A percentile compares a stretch with the other conserved stretches of the same genome.
phyloP scores from a whole-genome alignment of 2,797 vertebrate genomes.

The Crocidura indochinensis region DNA sequence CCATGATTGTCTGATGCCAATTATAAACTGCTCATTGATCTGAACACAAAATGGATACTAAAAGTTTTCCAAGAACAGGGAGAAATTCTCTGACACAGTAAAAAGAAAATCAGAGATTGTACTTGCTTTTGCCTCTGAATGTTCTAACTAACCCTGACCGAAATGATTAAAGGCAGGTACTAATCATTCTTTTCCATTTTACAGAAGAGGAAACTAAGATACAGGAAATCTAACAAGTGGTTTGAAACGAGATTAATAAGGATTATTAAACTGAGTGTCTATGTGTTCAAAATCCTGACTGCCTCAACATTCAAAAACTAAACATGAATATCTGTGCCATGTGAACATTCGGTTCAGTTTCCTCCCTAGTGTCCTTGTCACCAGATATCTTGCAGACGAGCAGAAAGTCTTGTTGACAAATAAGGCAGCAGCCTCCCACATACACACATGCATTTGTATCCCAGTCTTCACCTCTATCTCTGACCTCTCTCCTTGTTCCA shows the following conservation, averaged over 20 bases:
- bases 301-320: background rate
- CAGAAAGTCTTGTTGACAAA: background rate
- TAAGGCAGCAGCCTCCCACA: rapidly evolving
- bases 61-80: background rate
- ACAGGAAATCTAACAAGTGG: conserved; percentile 12
- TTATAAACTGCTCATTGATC: background rate
- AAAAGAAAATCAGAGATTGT: background rate
- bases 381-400: background rate
- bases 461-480: conserved; percentile 4
- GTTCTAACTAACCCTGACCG: background rate
- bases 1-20: background rate
- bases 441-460: background rate
- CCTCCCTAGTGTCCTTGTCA: background rate
- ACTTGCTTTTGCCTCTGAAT: background rate
- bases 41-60: background rate
- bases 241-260: conserved; percentile 33
- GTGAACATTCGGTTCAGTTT: background rate
- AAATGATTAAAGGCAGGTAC: background rate
- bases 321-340: background rate
- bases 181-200: background rate
- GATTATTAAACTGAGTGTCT: background rate
- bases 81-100: rapidly evolving
- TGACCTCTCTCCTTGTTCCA: conserved; percentile 78
- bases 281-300: background rate
- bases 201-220: background rate